Evolutionary conservation across 2,797 vertebrate species (phyloP), one percentile per base, ranked within the genome.

Genomic region (Channa striata): DNA sequence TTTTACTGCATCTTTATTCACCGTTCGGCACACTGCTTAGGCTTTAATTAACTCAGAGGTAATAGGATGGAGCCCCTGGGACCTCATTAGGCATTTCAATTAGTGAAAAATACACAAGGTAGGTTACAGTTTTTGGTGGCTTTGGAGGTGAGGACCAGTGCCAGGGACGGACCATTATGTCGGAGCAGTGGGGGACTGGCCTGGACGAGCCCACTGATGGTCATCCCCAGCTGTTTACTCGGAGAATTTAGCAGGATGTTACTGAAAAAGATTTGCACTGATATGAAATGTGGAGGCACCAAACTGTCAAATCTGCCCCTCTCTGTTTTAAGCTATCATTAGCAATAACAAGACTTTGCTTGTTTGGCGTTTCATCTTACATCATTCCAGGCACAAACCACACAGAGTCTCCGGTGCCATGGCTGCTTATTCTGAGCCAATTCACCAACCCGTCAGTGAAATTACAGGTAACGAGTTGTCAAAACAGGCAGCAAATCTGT

Each of bases 61-160:
- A 94, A 94, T 93, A 88, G 90, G 89, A 94, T 94, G 94, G 89
- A 94, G 93, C 95, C 93, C 95, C 67, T 19, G 96, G 94, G 96
- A 95, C 87, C 95, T 97, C 95, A 96, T 97, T 97, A 96, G 94
- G 92, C 94, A 88, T 94, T 95, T 95, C 95, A 95, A 95, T 96
- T 95, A 95, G 90, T 69, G 87, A 90, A 93, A 90, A 94, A 93
- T 83, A 93, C 87, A 94, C 92, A 92, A 92, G 92, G 90, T 94
- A 86, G 91, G 90, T 89, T 91, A 91, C 90, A 89, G 87, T 91
- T 91, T 92, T 93, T 90, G 87, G 89, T 93, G 92, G 90, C 90
- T 90, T 91, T 86, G 87, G 90, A 92, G 86, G 87, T 82, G 84
- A 77, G 72, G 69, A 84, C 76, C 42, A 39, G 74, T 93, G 93